Evolutionary conservation across 1,140 invertebrate genomes (phyloP).

Genomic region (Pissodes strobi): DNA sequence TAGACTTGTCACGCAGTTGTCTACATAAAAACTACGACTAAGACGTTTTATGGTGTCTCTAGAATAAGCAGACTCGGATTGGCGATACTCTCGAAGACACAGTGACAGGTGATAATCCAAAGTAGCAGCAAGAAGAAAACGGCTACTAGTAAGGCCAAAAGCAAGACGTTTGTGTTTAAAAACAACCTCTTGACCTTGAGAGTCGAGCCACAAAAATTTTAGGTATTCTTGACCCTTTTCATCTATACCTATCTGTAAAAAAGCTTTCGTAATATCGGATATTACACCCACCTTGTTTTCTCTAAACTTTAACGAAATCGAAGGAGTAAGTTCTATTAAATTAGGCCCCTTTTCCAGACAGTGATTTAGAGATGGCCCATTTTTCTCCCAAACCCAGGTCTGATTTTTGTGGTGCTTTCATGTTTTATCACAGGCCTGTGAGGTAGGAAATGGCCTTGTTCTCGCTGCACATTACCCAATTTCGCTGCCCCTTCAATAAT

Average conservation of each 20-base stretch:
- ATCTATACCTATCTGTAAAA: neutral
- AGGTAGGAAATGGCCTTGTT: constrained; percentile 32
- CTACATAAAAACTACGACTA: constrained; percentile 21
- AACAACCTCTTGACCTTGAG: constrained; percentile 5
- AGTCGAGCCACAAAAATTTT: neutral
- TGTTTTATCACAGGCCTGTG: too few relatives aligned
- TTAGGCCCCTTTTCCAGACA: too few relatives aligned
- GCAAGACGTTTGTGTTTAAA: neutral
- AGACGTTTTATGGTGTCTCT: neutral
- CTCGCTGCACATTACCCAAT: neutral
- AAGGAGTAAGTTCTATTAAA: constrained; percentile 55
- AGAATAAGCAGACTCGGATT: neutral
- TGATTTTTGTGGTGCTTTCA: too few relatives aligned
- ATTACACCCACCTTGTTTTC: too few relatives aligned
- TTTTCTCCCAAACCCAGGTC: constrained; percentile 37
- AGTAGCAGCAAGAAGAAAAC: constrained; percentile 45
- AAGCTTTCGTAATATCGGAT: neutral
- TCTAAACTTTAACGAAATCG: constrained; percentile 55
- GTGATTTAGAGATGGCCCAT: too few relatives aligned
- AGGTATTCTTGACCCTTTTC: neutral
- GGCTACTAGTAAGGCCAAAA: constrained; percentile 46
- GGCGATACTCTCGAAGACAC: neutral
- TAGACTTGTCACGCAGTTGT: constrained; percentile 23
- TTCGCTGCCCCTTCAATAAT: constrained; percentile 30
- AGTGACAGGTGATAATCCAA: neutral